Conservation (phyloP, 2,888 invertebrate genomes). For the Gerris lacustris region DNA sequence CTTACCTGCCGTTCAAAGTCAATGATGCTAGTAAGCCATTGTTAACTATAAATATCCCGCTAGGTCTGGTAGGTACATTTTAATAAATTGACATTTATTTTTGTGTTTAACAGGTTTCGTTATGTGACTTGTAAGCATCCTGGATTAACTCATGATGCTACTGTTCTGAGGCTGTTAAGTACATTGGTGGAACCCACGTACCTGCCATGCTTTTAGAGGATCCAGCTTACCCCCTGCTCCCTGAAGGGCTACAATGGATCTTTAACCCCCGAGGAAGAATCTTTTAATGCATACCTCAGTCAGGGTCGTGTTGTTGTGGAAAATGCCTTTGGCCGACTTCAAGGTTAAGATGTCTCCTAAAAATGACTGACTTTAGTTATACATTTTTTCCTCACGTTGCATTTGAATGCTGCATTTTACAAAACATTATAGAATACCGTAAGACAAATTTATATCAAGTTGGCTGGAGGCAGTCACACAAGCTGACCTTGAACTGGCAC, state of each 20-base stretch:
- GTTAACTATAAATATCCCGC: too few relatives aligned
- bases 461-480: background rate
- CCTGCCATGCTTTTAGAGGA: constrained; percentile 26
- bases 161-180: constrained; percentile 5
- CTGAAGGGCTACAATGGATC: constrained; percentile 25
- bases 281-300: constrained; percentile 26
- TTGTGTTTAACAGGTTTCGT: background rate
- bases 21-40: too few relatives aligned
- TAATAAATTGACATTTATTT: too few relatives aligned
- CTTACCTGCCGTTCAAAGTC: too few relatives aligned
- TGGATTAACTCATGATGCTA: background rate
- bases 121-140: background rate
- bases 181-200: constrained; percentile 22
- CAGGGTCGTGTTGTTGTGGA: constrained; percentile 27
- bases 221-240: constrained; percentile 27
- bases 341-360: constrained; percentile 29
- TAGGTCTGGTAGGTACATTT: too few relatives aligned
- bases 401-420: constrained; percentile 29
- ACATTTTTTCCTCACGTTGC: constrained; percentile 29
- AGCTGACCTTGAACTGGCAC: background rate
- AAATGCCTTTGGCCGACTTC: constrained; percentile 32
- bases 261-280: constrained; percentile 24
- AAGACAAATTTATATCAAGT: constrained; percentile 18
- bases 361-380: constrained; percentile 27
- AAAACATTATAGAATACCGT: constrained; percentile 26